Conservation (phyloP, 2,797 vertebrate species). For the Thaleichthys pacificus region DNA sequence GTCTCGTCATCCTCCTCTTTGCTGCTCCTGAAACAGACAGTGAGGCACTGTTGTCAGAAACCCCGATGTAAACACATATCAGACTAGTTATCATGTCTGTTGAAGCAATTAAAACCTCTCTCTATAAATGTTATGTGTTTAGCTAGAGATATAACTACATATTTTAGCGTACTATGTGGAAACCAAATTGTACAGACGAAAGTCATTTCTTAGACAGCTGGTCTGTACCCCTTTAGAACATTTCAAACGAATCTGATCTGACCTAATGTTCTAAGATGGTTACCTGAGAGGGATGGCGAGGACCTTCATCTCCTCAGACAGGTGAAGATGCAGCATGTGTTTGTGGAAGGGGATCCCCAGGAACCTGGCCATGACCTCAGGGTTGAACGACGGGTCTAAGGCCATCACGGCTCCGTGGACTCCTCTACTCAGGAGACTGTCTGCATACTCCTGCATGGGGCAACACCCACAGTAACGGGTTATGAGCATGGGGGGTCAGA, state of each 20-base stretch:
- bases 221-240: not conserved
- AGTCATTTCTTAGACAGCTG: too few species aligned
- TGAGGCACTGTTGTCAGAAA: too few species aligned
- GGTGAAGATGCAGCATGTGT: conserved; percentile 84
- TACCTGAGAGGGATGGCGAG: conserved; percentile 77
- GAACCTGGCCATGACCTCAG: conserved; percentile 81
- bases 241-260: too few species aligned
- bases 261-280: conserved; percentile 14
- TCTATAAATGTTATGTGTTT: too few species aligned
- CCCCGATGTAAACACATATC: too few species aligned
- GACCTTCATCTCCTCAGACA: conserved; percentile 82
- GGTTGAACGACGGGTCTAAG: conserved; percentile 84
- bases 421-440: conserved; percentile 81
- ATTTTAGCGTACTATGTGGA: not conserved
- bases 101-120: not conserved
- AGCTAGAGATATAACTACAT: too few species aligned
- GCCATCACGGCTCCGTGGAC: conserved; percentile 86
- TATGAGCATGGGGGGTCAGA: not conserved
- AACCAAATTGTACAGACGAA: too few species aligned
- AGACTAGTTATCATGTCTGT: too few species aligned
- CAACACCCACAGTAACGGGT: too few species aligned
- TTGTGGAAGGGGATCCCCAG: conserved; percentile 83
- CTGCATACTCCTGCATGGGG: conserved; percentile 79
- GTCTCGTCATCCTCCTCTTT: conserved; percentile 42
- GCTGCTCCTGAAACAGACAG: conserved; percentile 34